A percentile compares a stretch with the other conserved stretches of the same genome.
phyloP scores from a whole-genome alignment of 1,140 invertebrate species.

The Drosophila kanapiae region DNA sequence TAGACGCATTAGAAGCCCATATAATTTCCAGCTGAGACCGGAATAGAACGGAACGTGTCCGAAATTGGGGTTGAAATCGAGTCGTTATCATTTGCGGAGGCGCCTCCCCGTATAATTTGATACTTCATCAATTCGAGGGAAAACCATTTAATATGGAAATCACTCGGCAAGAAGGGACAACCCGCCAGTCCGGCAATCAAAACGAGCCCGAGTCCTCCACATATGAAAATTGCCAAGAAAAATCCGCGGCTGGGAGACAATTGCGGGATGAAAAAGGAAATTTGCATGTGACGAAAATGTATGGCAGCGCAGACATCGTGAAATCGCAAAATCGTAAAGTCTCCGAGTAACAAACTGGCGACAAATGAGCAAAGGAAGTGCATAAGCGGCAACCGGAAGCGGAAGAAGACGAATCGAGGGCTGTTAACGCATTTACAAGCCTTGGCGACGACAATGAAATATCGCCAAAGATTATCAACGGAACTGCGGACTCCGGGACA shows the following conservation, averaged over 20 bases:
- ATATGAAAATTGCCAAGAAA: conserved; percentile 62
- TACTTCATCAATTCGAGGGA: conserved; percentile 70
- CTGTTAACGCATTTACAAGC: conserved; percentile 82
- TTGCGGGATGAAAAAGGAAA: conserved; percentile 40
- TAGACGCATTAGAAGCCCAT: background rate
- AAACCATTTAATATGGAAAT: conserved; percentile 80
- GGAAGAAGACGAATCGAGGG: conserved; percentile 52
- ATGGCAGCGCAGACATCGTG: conserved; percentile 28
- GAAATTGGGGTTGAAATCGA: conserved; percentile 56
- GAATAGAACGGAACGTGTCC: conserved; percentile 61
- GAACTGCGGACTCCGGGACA: conserved; percentile 4
- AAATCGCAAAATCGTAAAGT: conserved; percentile 36
- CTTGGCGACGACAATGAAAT: conserved; percentile 75
- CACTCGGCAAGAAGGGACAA: conserved; percentile 35
- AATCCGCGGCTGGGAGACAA: conserved; percentile 43
- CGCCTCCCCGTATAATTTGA: conserved; percentile 66
- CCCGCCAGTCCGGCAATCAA: conserved; percentile 32
- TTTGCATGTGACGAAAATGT: conserved; percentile 43
- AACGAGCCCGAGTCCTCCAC: conserved; percentile 30
- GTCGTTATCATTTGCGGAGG: conserved; percentile 44
- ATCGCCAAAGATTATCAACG: conserved; percentile 71
- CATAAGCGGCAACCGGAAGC: conserved; percentile 72
- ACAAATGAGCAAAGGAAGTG: conserved; percentile 69
- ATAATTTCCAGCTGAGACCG: conserved; percentile 34
- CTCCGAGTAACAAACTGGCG: conserved; percentile 58